These are phyloP conservation scores for Arge pagana DNA, from an alignment of 2,888 invertebrate genomes.

Conservation along the genomic window DNA sequence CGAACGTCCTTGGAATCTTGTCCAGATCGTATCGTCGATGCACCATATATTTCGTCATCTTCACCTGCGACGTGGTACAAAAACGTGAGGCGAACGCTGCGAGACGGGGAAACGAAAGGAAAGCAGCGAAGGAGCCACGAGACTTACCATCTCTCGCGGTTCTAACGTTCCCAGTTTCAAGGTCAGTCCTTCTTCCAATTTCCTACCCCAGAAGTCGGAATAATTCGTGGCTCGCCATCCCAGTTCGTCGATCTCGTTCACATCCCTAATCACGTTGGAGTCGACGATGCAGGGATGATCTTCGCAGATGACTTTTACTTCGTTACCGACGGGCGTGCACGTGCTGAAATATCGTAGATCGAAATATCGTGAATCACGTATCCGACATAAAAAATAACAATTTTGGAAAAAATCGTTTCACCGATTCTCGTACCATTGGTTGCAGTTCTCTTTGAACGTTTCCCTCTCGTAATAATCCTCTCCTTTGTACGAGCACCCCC, in stretches of 20 bases:
- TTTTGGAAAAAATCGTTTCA: not conserved
- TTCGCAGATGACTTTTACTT: slow-evolving; percentile 68
- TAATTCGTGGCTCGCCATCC: slow-evolving; percentile 86
- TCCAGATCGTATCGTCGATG: slow-evolving; percentile 64
- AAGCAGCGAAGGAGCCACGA: too few relatives aligned
- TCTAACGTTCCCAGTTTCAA: slow-evolving; percentile 73
- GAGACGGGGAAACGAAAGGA: too few relatives aligned
- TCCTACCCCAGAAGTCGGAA: slow-evolving; percentile 81
- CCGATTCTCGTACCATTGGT: slow-evolving; percentile 67
- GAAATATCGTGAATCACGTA: not conserved
- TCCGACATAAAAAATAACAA: too few relatives aligned
- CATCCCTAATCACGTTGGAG: slow-evolving; percentile 67
- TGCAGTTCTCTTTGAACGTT: slow-evolving; percentile 70
- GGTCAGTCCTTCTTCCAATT: slow-evolving; percentile 77
- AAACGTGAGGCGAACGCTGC: not conserved
- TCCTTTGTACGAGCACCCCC: slow-evolving; percentile 63
- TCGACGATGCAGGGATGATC: slow-evolving; percentile 77
- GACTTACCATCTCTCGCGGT: slow-evolving; percentile 61
- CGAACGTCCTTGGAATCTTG: slow-evolving; percentile 73
- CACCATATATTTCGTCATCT: slow-evolving; percentile 50
- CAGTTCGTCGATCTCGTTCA: slow-evolving; percentile 63
- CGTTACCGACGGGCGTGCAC: slow-evolving; percentile 58
- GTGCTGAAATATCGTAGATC: slow-evolving; percentile 56
- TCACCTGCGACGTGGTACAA: not conserved
- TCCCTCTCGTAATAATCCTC: slow-evolving; percentile 61